Percentiles rank a stretch among this genome's conserved stretches.
Evolutionary conservation across 2,888 invertebrate species (phyloP).

Genomic region (Synanthedon vespiformis): DNA sequence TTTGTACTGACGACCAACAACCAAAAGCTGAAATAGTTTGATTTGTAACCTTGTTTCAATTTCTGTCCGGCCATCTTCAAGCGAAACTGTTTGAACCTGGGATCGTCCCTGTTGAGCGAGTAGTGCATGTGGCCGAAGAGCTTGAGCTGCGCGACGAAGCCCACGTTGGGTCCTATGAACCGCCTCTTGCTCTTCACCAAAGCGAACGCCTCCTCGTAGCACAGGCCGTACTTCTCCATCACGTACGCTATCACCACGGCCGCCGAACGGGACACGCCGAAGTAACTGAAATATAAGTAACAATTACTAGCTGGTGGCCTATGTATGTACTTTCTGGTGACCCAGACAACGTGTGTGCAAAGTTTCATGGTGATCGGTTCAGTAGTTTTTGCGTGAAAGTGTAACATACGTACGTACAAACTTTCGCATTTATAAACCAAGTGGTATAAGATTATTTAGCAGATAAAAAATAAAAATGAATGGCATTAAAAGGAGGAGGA

Average conservation of each 20-base stretch:
- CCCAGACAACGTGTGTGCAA: too few relatives aligned
- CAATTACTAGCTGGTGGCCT: too few relatives aligned
- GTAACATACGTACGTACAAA: too few relatives aligned
- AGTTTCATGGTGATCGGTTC: too few relatives aligned
- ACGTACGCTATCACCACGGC: constrained; percentile 87
- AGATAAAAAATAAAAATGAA: too few relatives aligned
- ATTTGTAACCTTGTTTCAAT: constrained; percentile 74
- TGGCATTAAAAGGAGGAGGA: too few relatives aligned
- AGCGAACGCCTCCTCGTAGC: constrained; percentile 76
- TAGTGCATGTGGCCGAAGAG: constrained; percentile 84
- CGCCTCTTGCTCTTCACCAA: constrained; percentile 78
- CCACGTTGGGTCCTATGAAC: constrained; percentile 83
- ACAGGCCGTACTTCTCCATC: constrained; percentile 86
- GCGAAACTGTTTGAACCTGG: constrained; percentile 81
- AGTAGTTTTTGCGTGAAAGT: too few relatives aligned
- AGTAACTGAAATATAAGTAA: constrained; percentile 82
- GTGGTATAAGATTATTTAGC: too few relatives aligned
- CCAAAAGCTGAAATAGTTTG: background rate
- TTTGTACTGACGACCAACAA: too few relatives aligned
- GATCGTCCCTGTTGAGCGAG: constrained; percentile 75
- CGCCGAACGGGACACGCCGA: constrained; percentile 91
- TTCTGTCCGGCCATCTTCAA: constrained; percentile 84
- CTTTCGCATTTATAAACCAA: too few relatives aligned
- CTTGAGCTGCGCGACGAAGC: constrained; percentile 83
- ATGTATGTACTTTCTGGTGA: too few relatives aligned